Evolutionary conservation across 2,888 invertebrate species (phyloP).

Genomic region (Pyrochroa serraticornis): DNA sequence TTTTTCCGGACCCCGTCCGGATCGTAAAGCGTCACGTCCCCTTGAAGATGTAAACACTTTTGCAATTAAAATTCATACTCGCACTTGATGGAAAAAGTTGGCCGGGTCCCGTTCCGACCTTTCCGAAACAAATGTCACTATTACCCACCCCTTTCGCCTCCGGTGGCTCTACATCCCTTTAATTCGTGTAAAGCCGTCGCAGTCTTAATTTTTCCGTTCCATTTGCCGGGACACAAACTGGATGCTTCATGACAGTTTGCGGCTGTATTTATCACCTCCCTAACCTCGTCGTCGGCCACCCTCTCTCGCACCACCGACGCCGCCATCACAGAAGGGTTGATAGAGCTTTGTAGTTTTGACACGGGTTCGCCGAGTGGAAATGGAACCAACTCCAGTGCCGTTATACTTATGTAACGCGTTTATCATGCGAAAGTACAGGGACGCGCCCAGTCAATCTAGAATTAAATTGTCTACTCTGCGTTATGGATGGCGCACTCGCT

Average conservation of each 20-base stretch:
- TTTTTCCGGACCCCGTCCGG: too few relatives aligned
- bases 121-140: not conserved
- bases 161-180: too few relatives aligned
- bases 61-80: constrained; percentile 5
- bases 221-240: constrained; percentile 1
- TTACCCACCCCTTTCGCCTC: too few relatives aligned
- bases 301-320: not conserved
- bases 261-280: constrained; percentile 24
- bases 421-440: constrained; percentile 17
- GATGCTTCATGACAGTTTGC: constrained; percentile 23
- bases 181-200: too few relatives aligned
- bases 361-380: constrained; percentile 27
- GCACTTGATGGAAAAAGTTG: constrained; percentile 3
- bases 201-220: not conserved
- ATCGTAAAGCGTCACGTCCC: not conserved
- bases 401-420: constrained; percentile 25
- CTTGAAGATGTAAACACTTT: not conserved
- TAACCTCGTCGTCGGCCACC: not conserved
- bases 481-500: constrained; percentile 21
- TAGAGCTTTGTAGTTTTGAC: constrained; percentile 31
- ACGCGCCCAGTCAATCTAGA: constrained; percentile 21
- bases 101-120: too few relatives aligned
- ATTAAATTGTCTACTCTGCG: constrained; percentile 23
- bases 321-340: constrained; percentile 11
- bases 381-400: constrained; percentile 17